A percentile compares a stretch with the other conserved stretches of the same genome.
These are phyloP conservation scores for Sclerodermus sp. DNA, from an alignment of 2,888 invertebrate species.

Conservation along the genomic window DNA sequence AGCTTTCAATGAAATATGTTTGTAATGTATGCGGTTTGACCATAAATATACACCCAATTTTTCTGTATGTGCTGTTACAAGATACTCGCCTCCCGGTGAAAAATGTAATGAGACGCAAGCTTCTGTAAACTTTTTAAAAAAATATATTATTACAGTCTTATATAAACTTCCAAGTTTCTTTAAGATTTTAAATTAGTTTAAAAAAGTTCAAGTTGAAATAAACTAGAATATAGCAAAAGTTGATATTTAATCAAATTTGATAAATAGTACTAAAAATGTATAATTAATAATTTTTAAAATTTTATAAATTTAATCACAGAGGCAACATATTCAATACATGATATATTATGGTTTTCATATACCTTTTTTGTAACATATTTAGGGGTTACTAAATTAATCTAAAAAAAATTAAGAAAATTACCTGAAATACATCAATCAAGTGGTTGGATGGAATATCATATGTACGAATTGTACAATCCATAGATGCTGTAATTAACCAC, in stretches of 20 bases:
- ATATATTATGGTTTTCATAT: no score
- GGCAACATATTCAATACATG: no score
- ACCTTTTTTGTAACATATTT: background rate
- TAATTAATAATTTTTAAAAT: no score
- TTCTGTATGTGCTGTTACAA: constrained; percentile 88
- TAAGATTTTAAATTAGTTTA: no score
- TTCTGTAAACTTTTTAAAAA: constrained; percentile 54
- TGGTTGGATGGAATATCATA: constrained; percentile 91
- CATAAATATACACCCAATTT: constrained; percentile 90
- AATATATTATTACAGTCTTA: constrained; percentile 1
- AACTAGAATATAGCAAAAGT: no score
- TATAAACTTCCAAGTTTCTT: background rate
- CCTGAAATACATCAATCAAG: constrained; percentile 76
- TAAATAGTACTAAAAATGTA: no score
- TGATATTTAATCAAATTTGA: no score
- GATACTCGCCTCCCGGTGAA: constrained; percentile 87
- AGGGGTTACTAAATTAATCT: no score
- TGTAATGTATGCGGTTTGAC: constrained; percentile 87
- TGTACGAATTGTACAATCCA: constrained; percentile 86
- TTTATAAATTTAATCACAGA: no score
- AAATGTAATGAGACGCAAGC: constrained; percentile 85
- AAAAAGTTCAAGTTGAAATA: no score
- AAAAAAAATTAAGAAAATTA: constrained; percentile 36
- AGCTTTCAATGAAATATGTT: constrained; percentile 77
- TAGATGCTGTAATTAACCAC: constrained; percentile 86